A percentile compares a stretch with the other conserved stretches of the same genome.
phyloP scores from a whole-genome alignment of 2,888 invertebrate species.

The Athrips mouffetella region DNA sequence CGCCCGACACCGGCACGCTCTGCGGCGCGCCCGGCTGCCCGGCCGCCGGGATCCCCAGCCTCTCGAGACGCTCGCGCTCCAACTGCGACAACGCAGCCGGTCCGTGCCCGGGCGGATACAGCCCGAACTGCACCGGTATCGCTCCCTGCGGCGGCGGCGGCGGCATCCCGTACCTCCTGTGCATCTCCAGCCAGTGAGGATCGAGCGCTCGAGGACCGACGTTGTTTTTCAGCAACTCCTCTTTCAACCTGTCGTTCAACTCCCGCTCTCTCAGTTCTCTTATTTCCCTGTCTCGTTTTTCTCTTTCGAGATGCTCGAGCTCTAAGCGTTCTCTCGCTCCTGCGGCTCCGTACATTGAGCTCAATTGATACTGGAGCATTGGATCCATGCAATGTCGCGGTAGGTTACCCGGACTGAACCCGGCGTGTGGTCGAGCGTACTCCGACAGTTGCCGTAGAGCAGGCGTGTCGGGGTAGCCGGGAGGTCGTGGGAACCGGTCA shows the following conservation, averaged over 20 bases:
- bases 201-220: slow-evolving; percentile 83
- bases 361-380: slow-evolving; percentile 88
- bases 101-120: slow-evolving; percentile 86
- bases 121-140: slow-evolving; percentile 84
- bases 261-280: slow-evolving; percentile 88
- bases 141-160: slow-evolving; percentile 82
- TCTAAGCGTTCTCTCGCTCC: slow-evolving; percentile 79
- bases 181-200: slow-evolving; percentile 93
- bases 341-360: slow-evolving; percentile 88
- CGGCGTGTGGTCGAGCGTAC: slow-evolving; percentile 95
- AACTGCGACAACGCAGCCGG: slow-evolving; percentile 85
- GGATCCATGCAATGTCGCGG: slow-evolving; percentile 88
- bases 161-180: slow-evolving; percentile 84
- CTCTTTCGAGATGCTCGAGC: slow-evolving; percentile 82
- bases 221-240: slow-evolving; percentile 89
- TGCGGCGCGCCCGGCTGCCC: slow-evolving; percentile 67
- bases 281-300: slow-evolving; percentile 86
- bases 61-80: slow-evolving; percentile 91
- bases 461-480: slow-evolving; percentile 92
- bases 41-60: slow-evolving; percentile 87
- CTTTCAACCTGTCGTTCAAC: slow-evolving; percentile 90
- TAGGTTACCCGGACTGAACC: slow-evolving; percentile 82
- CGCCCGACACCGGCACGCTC: slow-evolving; percentile 73
- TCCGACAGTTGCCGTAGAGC: slow-evolving; percentile 94
- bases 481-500: slow-evolving; percentile 82